Conservation (phyloP, 2,113 vertebrate genomes). For the Lamprotornis superbus region DNA sequence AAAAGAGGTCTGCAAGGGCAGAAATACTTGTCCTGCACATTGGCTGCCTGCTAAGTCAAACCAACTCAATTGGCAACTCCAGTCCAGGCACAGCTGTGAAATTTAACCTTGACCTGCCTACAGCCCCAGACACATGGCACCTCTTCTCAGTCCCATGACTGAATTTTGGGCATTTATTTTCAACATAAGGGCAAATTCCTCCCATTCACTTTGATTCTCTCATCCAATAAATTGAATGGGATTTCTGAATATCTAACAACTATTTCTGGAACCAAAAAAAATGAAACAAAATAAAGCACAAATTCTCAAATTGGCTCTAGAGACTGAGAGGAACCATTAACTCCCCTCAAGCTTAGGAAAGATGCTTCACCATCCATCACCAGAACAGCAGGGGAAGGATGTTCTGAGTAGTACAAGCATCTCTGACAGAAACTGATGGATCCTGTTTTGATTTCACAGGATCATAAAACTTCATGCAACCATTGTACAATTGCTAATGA, state of each 20-base stretch:
- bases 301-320: not conserved
- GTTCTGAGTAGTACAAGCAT: not conserved
- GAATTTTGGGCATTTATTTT: not conserved
- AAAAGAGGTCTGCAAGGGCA: not conserved
- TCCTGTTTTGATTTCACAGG: not conserved
- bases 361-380: not conserved
- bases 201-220: not conserved
- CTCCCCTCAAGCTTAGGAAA: not conserved
- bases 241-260: not conserved
- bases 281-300: not conserved
- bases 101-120: not conserved
- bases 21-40: not conserved
- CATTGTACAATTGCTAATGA: not conserved
- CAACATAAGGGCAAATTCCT: not conserved
- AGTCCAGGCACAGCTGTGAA: not conserved
- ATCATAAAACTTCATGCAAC: not conserved
- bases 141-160: not conserved
- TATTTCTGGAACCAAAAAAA: not conserved
- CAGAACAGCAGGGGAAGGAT: not conserved
- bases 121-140: accelerated
- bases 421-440: not conserved
- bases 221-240: not conserved
- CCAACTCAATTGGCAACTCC: not conserved
- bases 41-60: not conserved
- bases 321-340: not conserved